A percentile compares a stretch with the other conserved stretches of the same genome.
Conservation (phyloP, 2,888 invertebrate species). For the Schrankia costaestrigalis region DNA sequence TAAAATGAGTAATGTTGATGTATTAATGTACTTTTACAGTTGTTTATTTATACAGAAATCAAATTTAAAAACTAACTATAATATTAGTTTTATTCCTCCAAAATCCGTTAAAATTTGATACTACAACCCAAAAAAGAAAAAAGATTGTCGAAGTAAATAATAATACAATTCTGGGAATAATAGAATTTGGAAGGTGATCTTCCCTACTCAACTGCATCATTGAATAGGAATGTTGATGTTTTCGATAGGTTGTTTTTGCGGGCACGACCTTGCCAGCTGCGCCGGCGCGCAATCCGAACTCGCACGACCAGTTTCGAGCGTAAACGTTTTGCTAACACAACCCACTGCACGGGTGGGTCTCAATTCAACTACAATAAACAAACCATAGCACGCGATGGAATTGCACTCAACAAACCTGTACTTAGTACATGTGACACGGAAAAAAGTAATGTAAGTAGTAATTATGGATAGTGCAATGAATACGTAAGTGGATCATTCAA, state of each 20-base stretch:
- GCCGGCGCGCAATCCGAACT: conserved; percentile 55
- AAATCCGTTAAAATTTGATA: too few relatives aligned
- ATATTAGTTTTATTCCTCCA: too few relatives aligned
- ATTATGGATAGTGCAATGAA: conserved; percentile 17
- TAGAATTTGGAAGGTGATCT: conserved; percentile 24
- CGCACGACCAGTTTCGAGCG: conserved; percentile 63
- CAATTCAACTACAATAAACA: conserved; percentile 55
- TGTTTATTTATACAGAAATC: too few relatives aligned
- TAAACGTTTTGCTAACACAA: conserved; percentile 20
- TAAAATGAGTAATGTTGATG: too few relatives aligned
- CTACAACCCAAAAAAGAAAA: too few relatives aligned
- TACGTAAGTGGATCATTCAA: conserved; percentile 10
- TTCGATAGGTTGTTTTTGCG: conserved; percentile 62
- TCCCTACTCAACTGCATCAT: conserved; percentile 49
- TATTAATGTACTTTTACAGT: too few relatives aligned
- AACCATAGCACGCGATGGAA: conserved; percentile 66
- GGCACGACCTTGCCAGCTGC: conserved; percentile 73
- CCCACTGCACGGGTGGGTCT: conserved; percentile 16
- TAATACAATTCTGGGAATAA: conserved; percentile 12
- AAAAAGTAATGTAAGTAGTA: conserved; percentile 10
- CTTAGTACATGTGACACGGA: conserved; percentile 13
- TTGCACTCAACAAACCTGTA: conserved; percentile 42
- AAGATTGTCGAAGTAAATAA: too few relatives aligned
- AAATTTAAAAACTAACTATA: too few relatives aligned
- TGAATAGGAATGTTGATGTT: conserved; percentile 51